Conservation (phyloP, 2,113 vertebrate genomes). For the Dryoscopus gambensis region DNA sequence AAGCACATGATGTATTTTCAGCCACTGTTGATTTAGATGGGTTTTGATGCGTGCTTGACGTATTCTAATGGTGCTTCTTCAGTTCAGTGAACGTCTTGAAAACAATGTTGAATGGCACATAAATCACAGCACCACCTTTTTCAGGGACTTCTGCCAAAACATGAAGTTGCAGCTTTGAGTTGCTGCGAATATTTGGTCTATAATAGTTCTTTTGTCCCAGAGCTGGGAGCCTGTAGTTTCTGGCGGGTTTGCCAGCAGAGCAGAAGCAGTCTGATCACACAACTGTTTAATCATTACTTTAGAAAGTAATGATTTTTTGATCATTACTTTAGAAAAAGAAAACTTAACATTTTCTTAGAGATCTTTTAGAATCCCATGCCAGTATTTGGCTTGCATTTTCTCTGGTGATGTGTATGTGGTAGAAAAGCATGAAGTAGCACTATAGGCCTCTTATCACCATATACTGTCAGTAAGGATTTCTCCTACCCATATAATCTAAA, state of each 20-base stretch:
- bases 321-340: neutral
- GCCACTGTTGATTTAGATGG: neutral
- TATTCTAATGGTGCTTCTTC: conserved; percentile 43
- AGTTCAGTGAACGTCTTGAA: conserved; percentile 28
- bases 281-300: neutral
- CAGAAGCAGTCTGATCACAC: neutral
- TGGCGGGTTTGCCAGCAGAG: neutral
- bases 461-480: neutral
- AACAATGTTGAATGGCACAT: neutral
- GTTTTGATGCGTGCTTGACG: conserved; percentile 1
- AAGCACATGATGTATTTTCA: conserved; percentile 7
- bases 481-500: neutral
- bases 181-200: neutral
- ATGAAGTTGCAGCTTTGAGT: neutral
- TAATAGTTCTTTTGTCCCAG: neutral
- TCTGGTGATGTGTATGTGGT: neutral
- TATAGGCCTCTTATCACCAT: neutral
- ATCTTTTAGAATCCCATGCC: neutral
- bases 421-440: neutral
- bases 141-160: neutral
- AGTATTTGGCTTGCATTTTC: neutral
- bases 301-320: neutral
- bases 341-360: neutral
- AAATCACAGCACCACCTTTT: conserved; percentile 15
- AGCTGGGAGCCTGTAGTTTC: neutral